These are phyloP conservation scores for Notiomystis cincta DNA, from an alignment of 2,113 vertebrate genomes.

Conservation along the genomic window DNA sequence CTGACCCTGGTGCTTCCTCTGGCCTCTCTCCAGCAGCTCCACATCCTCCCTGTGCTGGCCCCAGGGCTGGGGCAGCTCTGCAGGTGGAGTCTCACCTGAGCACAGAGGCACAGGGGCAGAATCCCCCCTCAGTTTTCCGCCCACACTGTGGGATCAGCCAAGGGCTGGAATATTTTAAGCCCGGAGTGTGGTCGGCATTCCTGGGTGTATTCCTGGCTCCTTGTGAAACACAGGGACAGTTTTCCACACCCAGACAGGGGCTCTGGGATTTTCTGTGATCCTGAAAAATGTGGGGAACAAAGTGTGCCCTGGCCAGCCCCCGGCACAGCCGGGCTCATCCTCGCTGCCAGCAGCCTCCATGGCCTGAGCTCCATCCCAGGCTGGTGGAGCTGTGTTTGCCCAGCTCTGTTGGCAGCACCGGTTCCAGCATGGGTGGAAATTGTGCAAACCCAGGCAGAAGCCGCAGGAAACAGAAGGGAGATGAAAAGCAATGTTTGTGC, in stretches of 20 bases:
- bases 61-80: background rate
- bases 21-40: background rate
- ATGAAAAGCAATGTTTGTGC: background rate
- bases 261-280: background rate
- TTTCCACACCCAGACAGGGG: background rate
- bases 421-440: background rate
- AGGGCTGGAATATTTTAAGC: background rate
- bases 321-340: background rate
- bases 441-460: background rate
- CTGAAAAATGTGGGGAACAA: accelerated
- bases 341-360: background rate
- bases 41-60: background rate
- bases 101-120: background rate
- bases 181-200: background rate
- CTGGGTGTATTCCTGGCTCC: background rate
- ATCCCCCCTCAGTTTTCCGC: background rate
- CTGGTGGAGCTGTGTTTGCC: background rate
- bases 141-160: background rate
- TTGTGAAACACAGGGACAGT: background rate
- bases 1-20: background rate
- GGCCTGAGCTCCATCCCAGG: background rate
- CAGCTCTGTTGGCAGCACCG: background rate
- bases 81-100: background rate
- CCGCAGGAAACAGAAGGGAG: background rate
- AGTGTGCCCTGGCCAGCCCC: background rate